Evolutionary conservation across 2,888 invertebrate genomes (phyloP).

Genomic region (Eremobia ochroleuca): DNA sequence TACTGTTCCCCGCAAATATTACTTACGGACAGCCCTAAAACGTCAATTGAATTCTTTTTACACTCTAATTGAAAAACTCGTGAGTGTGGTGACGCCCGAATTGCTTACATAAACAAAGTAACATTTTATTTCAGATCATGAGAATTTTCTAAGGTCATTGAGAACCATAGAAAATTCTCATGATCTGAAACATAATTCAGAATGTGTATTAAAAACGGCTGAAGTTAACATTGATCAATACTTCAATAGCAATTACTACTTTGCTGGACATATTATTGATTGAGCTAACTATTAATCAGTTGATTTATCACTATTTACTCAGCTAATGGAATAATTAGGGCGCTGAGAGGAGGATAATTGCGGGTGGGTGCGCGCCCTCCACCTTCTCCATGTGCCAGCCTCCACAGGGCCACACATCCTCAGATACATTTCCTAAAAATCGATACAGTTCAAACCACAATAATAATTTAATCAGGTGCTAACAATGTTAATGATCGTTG

Average conservation of each 20-base stretch:
- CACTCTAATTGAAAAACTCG: constrained; percentile 79
- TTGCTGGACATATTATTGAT: constrained; percentile 47
- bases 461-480: constrained; percentile 11
- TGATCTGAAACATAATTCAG: too few species aligned
- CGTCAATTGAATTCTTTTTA: constrained; percentile 73
- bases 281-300: constrained; percentile 76
- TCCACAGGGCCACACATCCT: constrained; percentile 57
- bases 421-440: constrained; percentile 49
- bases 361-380: constrained; percentile 67
- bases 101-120: constrained; percentile 67
- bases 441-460: constrained; percentile 26
- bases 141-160: constrained; percentile 14
- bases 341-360: constrained; percentile 79
- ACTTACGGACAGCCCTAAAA: constrained; percentile 73
- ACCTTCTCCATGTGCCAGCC: constrained; percentile 70
- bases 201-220: constrained; percentile 21
- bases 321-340: constrained; percentile 88
- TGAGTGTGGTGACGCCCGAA: constrained; percentile 73
- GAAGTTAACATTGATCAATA: constrained; percentile 30
- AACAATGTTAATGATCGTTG: constrained; percentile 1
- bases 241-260: constrained; percentile 50
- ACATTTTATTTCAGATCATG: constrained; percentile 45
- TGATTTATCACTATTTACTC: constrained; percentile 86
- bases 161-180: too few species aligned
- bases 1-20: constrained; percentile 27